Evolutionary conservation across 2,113 vertebrate genomes (phyloP).

Genomic region (Xiphias gladius): DNA sequence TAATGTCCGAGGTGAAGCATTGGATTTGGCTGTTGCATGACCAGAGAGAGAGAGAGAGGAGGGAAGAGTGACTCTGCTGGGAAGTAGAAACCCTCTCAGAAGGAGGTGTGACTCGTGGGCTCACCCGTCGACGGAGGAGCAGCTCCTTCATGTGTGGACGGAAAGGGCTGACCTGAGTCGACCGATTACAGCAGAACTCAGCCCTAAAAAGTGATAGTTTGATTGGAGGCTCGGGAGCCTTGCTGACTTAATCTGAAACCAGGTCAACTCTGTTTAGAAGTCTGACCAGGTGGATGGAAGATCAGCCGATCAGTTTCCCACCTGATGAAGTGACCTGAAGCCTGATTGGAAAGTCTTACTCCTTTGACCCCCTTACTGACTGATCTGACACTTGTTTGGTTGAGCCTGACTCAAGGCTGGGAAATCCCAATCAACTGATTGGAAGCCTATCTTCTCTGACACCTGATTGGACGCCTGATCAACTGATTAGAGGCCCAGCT

Average conservation of each 20-base stretch:
- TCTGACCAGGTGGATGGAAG: background rate
- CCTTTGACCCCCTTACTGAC: no score
- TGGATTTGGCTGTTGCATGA: slow-evolving; percentile 45
- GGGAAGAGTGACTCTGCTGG: slow-evolving; percentile 43
- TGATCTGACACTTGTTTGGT: background rate
- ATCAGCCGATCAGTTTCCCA: background rate
- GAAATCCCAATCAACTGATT: no score
- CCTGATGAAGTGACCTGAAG: background rate
- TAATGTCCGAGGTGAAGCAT: slow-evolving; percentile 60
- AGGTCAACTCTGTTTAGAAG: background rate
- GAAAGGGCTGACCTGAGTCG: background rate
- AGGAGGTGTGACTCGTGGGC: slow-evolving; percentile 56
- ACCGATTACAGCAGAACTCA: background rate
- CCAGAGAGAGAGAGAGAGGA: slow-evolving; percentile 21
- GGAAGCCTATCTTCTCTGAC: no score
- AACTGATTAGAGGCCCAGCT: background rate
- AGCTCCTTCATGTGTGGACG: slow-evolving; percentile 11
- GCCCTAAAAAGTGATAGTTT: background rate
- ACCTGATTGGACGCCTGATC: background rate
- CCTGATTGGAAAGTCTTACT: background rate
- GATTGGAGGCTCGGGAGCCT: background rate
- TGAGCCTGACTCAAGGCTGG: background rate
- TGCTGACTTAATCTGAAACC: background rate
- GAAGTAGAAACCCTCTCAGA: slow-evolving; percentile 42
- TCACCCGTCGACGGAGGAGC: slow-evolving; percentile 29